Percentiles rank a stretch among this genome's conserved stretches.
Conservation (phyloP, 2,888 invertebrate genomes). For the Pristionchus mayeri region DNA sequence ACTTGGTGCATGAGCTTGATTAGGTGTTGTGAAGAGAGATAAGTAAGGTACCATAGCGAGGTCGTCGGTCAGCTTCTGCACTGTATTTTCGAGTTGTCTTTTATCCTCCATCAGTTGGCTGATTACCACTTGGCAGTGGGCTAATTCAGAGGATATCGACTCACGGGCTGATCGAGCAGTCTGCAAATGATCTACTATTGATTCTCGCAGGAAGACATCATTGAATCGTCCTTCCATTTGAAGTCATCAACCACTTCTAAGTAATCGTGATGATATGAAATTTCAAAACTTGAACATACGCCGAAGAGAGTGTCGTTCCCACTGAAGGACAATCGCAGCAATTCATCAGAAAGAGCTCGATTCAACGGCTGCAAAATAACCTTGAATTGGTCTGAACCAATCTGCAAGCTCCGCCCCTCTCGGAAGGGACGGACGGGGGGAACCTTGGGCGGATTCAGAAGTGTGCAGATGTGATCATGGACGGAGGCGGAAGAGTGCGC, state of each 20-base stretch:
- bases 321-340: slow-evolving; percentile 53
- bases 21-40: too few relatives aligned
- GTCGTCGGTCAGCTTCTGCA: slow-evolving; percentile 56
- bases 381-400: not conserved
- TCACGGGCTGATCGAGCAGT: slow-evolving; percentile 50
- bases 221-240: too few relatives aligned
- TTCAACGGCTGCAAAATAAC: slow-evolving; percentile 53
- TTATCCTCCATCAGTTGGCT: slow-evolving; percentile 60
- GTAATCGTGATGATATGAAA: not conserved
- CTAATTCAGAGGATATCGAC: slow-evolving; percentile 54
- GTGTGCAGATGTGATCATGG: slow-evolving; percentile 64
- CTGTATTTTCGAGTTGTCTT: slow-evolving; percentile 57
- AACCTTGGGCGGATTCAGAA: slow-evolving; percentile 63
- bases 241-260: not conserved
- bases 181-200: not conserved
- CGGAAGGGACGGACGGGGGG: not conserved
- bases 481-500: slow-evolving; percentile 57
- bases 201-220: too few relatives aligned
- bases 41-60: slow-evolving; percentile 53
- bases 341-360: slow-evolving; percentile 57
- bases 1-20: not conserved
- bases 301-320: slow-evolving; percentile 47
- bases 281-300: slow-evolving; percentile 19
- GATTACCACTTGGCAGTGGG: slow-evolving; percentile 57
- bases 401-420: slow-evolving; percentile 31